Base-by-base conservation (phyloP, 1,140 invertebrate species). In the Teleopsis dalmanni region DNA sequence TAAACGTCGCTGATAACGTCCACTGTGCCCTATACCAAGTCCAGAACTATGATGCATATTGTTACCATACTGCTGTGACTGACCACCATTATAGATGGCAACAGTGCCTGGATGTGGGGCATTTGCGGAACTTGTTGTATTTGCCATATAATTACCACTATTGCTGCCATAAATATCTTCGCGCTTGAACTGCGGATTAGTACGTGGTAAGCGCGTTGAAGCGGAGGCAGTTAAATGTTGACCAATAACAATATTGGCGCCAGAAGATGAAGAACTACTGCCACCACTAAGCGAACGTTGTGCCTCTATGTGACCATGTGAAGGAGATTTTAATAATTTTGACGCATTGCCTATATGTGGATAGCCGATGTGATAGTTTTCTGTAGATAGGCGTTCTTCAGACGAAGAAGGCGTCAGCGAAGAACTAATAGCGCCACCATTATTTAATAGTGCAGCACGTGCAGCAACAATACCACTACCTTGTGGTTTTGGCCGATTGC, bases 1-100 rank as follows among this genome's bases (percentile, higher is more conserved):
- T 25, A 85, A 68, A 16, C 84, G 72, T 41, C 83, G 66, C 55
- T 82, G 76, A 47, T 54, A 57, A 10, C 57, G 38, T 48, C 56
- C 54, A 13, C 6, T 25, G 9, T 23, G 40, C 7, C 8, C 23
- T 16, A 53, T 48, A 3, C 54, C 53, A n/a, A 40, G 45, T 26
- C 52, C 48, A 16, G 38, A n/a, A 3, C 19, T 34, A n/a, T 57
- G 56, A 6, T 50, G 19, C 22, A 18, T 18, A 34, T 53, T 52
- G 21, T 58, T 54, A 0, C 52, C 57, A 21, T 58, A 37, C 14
- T 64, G 57, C 18, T 57, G 26, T 9, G 37, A 36, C 31, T 29
- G 35, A 4, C 16, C 8, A 36, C 41, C 41, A 37, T 50, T 49
- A 25, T 49, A 40, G 19, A 53, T 50, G 25, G 48, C 48, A 22